phyloP scores from a whole-genome alignment of 2,113 vertebrate genomes.

The Lampris megalopsis region DNA sequence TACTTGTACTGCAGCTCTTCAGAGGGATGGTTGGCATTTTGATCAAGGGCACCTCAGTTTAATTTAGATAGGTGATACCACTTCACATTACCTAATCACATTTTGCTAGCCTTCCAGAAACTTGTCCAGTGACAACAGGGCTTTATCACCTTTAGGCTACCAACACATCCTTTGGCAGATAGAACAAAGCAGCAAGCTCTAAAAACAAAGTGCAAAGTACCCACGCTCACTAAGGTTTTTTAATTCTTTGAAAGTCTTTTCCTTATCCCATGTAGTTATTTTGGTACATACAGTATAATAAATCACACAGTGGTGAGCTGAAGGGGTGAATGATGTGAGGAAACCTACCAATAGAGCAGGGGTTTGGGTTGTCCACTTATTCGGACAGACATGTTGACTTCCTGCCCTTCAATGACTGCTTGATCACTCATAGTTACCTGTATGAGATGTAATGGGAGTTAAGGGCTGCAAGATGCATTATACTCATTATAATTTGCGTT shows the following conservation, averaged over 20 bases:
- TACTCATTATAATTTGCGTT: slow-evolving; percentile 6
- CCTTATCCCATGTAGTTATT: background rate
- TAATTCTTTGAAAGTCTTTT: slow-evolving; percentile 1
- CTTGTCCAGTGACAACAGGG: background rate
- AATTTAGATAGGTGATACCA: background rate
- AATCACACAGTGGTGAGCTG: background rate
- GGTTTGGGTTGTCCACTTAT: slow-evolving; percentile 95
- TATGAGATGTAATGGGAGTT: slow-evolving; percentile 44
- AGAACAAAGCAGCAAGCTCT: slow-evolving; percentile 18
- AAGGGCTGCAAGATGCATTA: slow-evolving; percentile 30
- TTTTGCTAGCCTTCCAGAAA: background rate
- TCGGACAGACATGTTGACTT: slow-evolving; percentile 90
- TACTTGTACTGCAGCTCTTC: too few species aligned
- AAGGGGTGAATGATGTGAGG: slow-evolving; percentile 8
- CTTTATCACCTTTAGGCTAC: slow-evolving; percentile 26
- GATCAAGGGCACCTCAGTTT: too few species aligned
- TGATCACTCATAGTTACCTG: slow-evolving; percentile 90
- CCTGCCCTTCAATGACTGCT: slow-evolving; percentile 91
- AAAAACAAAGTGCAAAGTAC: slow-evolving; percentile 3
- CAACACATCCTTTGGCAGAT: slow-evolving; percentile 10
- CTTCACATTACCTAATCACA: background rate
- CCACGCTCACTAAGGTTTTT: background rate
- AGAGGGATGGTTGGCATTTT: too few species aligned
- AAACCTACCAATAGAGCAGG: slow-evolving; percentile 94
- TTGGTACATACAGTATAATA: background rate